A percentile compares a stretch with the other conserved stretches of the same genome.
Evolutionary conservation across 2,113 vertebrate genomes (phyloP).

Genomic region (Oryzias curvinotus): DNA sequence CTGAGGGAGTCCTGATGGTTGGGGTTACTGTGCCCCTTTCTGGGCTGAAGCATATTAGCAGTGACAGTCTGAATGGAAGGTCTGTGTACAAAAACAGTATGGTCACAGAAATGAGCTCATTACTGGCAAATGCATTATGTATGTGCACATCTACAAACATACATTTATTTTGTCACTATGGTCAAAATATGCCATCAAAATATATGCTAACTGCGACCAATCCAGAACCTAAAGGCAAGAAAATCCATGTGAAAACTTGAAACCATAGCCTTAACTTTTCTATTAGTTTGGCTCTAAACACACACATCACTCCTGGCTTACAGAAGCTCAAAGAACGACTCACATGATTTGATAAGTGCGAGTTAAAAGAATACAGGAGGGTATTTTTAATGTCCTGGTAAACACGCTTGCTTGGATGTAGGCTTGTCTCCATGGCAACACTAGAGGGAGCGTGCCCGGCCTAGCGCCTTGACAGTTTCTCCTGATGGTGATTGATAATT

Average conservation of each 20-base stretch:
- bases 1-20: conserved; percentile 60
- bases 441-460: conserved; percentile 53
- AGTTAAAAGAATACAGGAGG: conserved; percentile 53
- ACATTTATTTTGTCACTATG: conserved; percentile 29
- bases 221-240: conserved; percentile 21
- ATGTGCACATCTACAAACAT: conserved; percentile 28
- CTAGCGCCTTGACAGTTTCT: conserved; percentile 60
- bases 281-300: neutral
- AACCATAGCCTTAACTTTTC: conserved; percentile 37
- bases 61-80: conserved; percentile 57
- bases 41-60: conserved; percentile 49
- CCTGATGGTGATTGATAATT: conserved; percentile 78
- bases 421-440: conserved; percentile 74
- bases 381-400: conserved; percentile 68
- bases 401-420: conserved; percentile 63
- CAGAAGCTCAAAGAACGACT: conserved; percentile 28
- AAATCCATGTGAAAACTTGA: conserved; percentile 33
- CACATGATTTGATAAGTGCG: conserved; percentile 37
- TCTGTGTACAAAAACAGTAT: conserved; percentile 52
- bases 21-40: conserved; percentile 41
- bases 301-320: conserved; percentile 2
- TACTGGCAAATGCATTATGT: conserved; percentile 53
- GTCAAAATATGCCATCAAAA: conserved; percentile 40
- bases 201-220: conserved; percentile 43
- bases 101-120: conserved; percentile 62